Percentiles rank a stretch among this genome's conserved stretches.
These are phyloP conservation scores for Delphinus delphis DNA, from an alignment of 2,113 vertebrate species.

Conservation along the genomic window DNA sequence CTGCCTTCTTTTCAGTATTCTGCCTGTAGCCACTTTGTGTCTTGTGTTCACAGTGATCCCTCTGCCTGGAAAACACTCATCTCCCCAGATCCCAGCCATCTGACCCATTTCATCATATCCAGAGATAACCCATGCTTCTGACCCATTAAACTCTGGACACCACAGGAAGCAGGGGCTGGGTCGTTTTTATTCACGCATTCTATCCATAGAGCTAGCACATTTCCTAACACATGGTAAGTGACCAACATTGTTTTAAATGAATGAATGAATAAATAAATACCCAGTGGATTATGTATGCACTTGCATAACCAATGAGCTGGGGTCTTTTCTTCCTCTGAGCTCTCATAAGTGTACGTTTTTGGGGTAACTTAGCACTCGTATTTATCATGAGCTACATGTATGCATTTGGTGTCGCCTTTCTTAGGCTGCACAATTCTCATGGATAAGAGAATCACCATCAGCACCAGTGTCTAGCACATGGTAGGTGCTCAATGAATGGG, in stretches of 20 bases:
- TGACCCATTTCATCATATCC: background rate
- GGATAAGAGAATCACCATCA: background rate
- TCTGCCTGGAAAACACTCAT: background rate
- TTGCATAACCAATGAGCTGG: too few relatives aligned
- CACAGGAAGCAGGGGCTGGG: too few relatives aligned
- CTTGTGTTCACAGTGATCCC: rapidly evolving
- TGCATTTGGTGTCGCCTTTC: background rate
- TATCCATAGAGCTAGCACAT: background rate
- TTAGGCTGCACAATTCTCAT: rapidly evolving
- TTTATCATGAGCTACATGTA: background rate
- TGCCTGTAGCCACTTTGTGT: background rate
- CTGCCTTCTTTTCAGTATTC: background rate
- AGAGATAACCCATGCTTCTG: rapidly evolving
- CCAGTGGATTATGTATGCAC: background rate
- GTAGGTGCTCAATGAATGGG: background rate
- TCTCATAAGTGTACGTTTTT: background rate
- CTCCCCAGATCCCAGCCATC: background rate
- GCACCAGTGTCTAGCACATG: rapidly evolving
- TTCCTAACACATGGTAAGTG: background rate
- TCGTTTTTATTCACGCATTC: background rate
- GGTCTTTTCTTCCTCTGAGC: background rate
- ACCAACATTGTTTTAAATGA: background rate
- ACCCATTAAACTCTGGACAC: background rate
- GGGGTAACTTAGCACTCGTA: background rate
- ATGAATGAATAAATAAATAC: background rate